These are phyloP conservation scores for Ramazzottius varieornatus DNA, from an alignment of 2,888 invertebrate species.

Conservation along the genomic window DNA sequence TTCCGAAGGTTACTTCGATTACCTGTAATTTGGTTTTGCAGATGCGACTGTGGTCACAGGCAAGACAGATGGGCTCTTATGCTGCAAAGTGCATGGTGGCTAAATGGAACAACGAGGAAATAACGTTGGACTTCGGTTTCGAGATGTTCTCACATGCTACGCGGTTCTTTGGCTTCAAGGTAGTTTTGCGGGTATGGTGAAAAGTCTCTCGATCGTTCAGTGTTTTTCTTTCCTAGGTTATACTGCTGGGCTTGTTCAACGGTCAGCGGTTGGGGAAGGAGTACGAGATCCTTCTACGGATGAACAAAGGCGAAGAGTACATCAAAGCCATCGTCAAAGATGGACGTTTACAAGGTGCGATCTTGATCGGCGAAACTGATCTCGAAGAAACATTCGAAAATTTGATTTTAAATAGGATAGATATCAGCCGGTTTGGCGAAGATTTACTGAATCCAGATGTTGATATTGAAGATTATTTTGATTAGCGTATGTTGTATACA, in stretches of 20 bases:
- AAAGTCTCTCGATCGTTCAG: background rate
- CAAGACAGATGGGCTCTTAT: constrained; percentile 82
- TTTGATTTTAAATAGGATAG: constrained; percentile 72
- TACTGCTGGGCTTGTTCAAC: constrained; percentile 69
- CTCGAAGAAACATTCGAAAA: constrained; percentile 95
- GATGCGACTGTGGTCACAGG: constrained; percentile 92
- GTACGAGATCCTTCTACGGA: constrained; percentile 57
- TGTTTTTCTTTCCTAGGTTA: constrained; percentile 26
- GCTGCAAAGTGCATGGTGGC: constrained; percentile 62
- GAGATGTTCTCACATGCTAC: constrained; percentile 93
- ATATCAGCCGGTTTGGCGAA: constrained; percentile 60
- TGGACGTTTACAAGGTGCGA: constrained; percentile 64
- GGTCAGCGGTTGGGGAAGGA: constrained; percentile 52
- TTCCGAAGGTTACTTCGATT: background rate
- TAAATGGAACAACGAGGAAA: constrained; percentile 5
- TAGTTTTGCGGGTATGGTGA: too few relatives aligned
- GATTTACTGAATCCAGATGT: constrained; percentile 77
- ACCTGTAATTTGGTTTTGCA: constrained; percentile 20
- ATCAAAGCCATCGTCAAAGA: constrained; percentile 62
- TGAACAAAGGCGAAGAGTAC: constrained; percentile 39
- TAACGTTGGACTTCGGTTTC: constrained; percentile 58
- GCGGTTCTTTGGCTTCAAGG: constrained; percentile 70
- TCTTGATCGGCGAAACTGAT: constrained; percentile 84
- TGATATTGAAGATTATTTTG: constrained; percentile 97
- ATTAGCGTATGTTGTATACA: too few relatives aligned